phyloP scores from a whole-genome alignment of 2,888 invertebrate genomes.

The Drosophila lacicola region DNA sequence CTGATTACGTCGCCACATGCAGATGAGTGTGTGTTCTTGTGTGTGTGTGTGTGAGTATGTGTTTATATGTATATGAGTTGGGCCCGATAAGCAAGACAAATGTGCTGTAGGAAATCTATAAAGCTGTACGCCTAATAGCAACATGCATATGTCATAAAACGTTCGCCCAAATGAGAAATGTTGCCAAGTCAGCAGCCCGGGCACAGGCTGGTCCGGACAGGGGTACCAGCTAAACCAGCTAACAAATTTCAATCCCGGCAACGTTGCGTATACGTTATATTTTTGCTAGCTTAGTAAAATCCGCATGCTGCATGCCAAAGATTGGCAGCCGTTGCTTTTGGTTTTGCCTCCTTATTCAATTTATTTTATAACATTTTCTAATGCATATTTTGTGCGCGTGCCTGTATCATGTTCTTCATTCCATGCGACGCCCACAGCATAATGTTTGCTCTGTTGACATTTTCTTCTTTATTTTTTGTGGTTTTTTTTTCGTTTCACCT shows the following conservation, averaged over 20 bases:
- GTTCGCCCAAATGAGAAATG: conserved; percentile 61
- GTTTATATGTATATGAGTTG: conserved; percentile 12
- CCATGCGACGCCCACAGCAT: conserved; percentile 10
- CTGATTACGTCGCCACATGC: conserved; percentile 71
- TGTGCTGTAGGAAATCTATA: conserved; percentile 73
- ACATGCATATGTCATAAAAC: conserved; percentile 72
- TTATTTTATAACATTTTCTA: conserved; percentile 77
- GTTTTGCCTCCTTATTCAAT: conserved; percentile 63
- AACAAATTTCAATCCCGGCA: conserved; percentile 1
- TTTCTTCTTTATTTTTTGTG: conserved; percentile 8
- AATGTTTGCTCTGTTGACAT: conserved; percentile 49
- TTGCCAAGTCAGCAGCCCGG: conserved; percentile 65
- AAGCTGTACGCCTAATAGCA: conserved; percentile 67
- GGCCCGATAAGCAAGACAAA: conserved; percentile 75
- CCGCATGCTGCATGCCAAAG: conserved; percentile 49
- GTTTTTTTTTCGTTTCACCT: conserved; percentile 39
- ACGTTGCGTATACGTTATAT: conserved; percentile 57
- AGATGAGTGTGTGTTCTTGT: not conserved
- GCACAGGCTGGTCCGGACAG: conserved; percentile 7
- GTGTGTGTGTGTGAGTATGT: not conserved
- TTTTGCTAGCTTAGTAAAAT: conserved; percentile 50
- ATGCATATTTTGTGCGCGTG: conserved; percentile 76
- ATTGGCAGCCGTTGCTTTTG: conserved; percentile 56
- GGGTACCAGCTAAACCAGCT: not conserved
- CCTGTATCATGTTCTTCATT: conserved; percentile 60